Evolutionary conservation across 2,797 vertebrate genomes (phyloP).

Genomic region (Catharus ustulatus): DNA sequence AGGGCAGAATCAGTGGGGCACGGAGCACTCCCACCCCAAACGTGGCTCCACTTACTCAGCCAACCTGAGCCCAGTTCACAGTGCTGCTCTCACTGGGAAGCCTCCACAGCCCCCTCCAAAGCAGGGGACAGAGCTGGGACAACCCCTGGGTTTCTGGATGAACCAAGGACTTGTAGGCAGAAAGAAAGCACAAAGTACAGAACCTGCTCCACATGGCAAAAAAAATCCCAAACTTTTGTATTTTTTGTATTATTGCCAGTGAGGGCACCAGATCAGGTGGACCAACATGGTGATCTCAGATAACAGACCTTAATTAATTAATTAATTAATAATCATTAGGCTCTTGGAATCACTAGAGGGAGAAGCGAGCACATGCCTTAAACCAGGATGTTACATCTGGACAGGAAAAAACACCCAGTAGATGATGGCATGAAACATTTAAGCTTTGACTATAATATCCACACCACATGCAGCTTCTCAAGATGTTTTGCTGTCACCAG

Average conservation of each 20-base stretch:
- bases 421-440: constrained; percentile 41
- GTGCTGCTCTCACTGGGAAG: not conserved
- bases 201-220: no score
- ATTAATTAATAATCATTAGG: not conserved
- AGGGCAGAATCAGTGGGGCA: not conserved
- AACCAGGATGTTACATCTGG: constrained; percentile 42
- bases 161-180: not conserved
- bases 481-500: constrained; percentile 63
- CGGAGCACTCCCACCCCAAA: not conserved
- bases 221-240: no score
- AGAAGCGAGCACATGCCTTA: not conserved
- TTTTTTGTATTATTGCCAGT: no score
- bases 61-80: fast-evolving
- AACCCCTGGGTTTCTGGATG: not conserved
- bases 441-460: constrained; percentile 34
- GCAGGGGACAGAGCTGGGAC: not conserved
- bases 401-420: not conserved
- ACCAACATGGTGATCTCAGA: fast-evolving
- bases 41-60: not conserved
- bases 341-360: constrained; percentile 2
- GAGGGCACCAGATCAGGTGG: not conserved
- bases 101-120: not conserved
- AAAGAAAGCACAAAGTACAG: fast-evolving
- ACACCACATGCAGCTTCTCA: constrained; percentile 66
- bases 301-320: not conserved